Percentiles rank a stretch among this genome's conserved stretches.
Conservation (phyloP, 2,888 invertebrate species). For the Pyrrhosoma nymphula region DNA sequence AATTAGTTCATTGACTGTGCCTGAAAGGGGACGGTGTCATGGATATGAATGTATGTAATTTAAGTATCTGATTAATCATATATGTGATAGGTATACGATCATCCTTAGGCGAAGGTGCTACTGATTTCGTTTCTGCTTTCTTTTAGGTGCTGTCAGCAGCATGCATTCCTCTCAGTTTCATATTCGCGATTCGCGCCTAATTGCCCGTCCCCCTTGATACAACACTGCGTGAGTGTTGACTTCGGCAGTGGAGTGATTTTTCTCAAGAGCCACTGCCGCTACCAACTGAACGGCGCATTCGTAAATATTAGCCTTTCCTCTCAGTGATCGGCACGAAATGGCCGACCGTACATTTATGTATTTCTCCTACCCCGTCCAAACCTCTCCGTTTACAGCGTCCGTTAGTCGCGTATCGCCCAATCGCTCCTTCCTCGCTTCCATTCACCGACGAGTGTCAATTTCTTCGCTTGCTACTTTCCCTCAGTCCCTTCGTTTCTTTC, state of each 20-base stretch:
- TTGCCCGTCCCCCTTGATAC: too few relatives aligned
- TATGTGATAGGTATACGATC: too few relatives aligned
- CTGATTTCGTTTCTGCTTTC: too few relatives aligned
- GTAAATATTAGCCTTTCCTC: background rate
- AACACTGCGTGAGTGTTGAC: background rate
- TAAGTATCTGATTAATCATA: too few relatives aligned
- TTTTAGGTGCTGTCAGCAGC: too few relatives aligned
- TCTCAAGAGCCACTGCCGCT: background rate
- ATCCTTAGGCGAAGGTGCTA: too few relatives aligned
- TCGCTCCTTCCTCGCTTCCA: background rate
- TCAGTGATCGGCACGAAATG: background rate
- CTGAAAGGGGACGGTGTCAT: too few relatives aligned
- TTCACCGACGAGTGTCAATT: background rate
- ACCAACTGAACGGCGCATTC: background rate
- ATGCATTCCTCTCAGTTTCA: too few relatives aligned
- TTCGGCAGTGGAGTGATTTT: background rate
- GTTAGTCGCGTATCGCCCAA: background rate
- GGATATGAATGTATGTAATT: too few relatives aligned
- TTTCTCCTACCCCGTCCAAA: background rate
- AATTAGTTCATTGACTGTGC: too few relatives aligned
- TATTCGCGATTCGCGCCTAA: too few relatives aligned
- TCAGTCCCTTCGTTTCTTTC: background rate
- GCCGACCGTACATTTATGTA: background rate
- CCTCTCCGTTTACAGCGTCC: background rate
- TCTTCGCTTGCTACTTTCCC: slow-evolving; percentile 19